phyloP scores from a whole-genome alignment of 2,797 vertebrate species.

The Moxostoma hubbsi region DNA sequence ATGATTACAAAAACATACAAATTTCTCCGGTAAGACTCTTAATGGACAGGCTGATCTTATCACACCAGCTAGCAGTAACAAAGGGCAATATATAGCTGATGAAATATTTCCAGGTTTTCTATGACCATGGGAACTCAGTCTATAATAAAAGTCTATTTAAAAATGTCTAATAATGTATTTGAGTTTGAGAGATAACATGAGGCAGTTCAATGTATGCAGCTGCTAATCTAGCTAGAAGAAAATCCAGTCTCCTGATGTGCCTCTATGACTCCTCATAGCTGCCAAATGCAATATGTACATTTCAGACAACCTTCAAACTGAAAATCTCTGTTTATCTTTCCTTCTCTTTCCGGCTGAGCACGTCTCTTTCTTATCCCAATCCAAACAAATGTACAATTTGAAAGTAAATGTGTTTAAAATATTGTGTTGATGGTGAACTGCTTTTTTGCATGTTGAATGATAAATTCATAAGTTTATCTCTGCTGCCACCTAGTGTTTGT shows the following conservation, averaged over 20 bases:
- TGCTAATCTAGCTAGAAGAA: slow-evolving; percentile 30
- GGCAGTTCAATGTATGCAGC: slow-evolving; percentile 13
- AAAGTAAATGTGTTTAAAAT: neutral
- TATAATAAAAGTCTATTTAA: too few relatives aligned
- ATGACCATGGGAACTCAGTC: too few relatives aligned
- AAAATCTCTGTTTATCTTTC: neutral
- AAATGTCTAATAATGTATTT: too few relatives aligned
- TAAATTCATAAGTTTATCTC: slow-evolving; percentile 7
- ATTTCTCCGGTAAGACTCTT: too few relatives aligned
- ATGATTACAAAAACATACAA: too few relatives aligned
- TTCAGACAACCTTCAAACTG: slow-evolving; percentile 27
- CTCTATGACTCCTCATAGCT: slow-evolving; percentile 13
- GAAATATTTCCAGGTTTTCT: too few relatives aligned
- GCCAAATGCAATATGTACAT: slow-evolving; percentile 40
- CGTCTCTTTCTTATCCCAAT: neutral
- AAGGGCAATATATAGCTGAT: too few relatives aligned
- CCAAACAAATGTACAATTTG: neutral
- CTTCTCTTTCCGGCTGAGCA: neutral
- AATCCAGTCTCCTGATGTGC: slow-evolving; percentile 20
- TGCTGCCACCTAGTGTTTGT: slow-evolving; percentile 59
- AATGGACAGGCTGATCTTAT: too few relatives aligned
- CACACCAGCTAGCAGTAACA: too few relatives aligned
- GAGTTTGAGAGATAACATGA: neutral
- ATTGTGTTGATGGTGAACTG: neutral
- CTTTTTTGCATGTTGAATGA: neutral